Conservation (phyloP, 1,140 invertebrate species). For the Drosophila teissieri region DNA sequence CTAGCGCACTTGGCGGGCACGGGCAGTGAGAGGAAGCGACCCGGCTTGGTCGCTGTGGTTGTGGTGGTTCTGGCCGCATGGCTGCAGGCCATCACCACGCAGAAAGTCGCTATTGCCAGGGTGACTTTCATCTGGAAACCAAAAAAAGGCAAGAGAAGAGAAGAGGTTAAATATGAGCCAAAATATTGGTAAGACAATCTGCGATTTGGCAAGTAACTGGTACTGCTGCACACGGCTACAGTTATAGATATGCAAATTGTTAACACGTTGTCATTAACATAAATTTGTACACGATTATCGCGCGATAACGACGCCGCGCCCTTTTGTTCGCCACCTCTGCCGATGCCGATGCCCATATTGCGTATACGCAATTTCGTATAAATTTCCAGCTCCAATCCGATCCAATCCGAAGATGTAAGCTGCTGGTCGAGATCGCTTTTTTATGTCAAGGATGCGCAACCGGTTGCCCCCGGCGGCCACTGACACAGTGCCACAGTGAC, state of each 20-base stretch:
- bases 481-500: conserved; percentile 77
- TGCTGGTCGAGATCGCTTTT: conserved; percentile 64
- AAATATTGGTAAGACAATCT: neutral
- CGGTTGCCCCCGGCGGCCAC: conserved; percentile 79
- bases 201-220: conserved; percentile 33
- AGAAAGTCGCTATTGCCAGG: conserved; percentile 83
- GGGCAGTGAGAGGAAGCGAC: conserved; percentile 92
- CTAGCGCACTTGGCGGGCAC: conserved; percentile 91
- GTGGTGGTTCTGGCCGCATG: conserved; percentile 80
- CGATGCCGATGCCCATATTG: conserved; percentile 6
- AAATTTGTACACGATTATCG: conserved; percentile 63
- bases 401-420: conserved; percentile 66
- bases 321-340: conserved; percentile 35
- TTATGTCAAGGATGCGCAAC: conserved; percentile 84
- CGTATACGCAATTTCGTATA: conserved; percentile 74
- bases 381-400: conserved; percentile 39
- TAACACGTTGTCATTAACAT: conserved; percentile 62
- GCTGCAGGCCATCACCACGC: conserved; percentile 77
- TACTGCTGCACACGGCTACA: neutral
- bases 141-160: neutral
- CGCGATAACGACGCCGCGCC: conserved; percentile 47
- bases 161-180: neutral
- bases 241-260: conserved; percentile 55
- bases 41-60: conserved; percentile 85
- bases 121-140: conserved; percentile 83